Percentiles rank a stretch among this genome's conserved stretches.
Conservation (phyloP, 2,888 invertebrate species). For the Drosophila sordidula region DNA sequence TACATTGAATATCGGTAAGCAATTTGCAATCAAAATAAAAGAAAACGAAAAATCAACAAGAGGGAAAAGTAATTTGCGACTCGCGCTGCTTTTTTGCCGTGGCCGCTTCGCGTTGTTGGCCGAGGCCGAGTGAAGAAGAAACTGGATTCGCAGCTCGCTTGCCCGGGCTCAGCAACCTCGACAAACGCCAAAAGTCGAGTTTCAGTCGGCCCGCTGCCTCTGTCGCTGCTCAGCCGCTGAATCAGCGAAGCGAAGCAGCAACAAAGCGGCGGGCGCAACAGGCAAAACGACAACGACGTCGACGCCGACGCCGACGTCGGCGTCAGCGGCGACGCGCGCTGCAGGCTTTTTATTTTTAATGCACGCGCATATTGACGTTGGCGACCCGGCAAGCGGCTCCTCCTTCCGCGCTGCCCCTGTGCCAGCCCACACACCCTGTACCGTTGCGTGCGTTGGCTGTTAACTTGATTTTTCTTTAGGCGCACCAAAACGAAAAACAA, state of each 20-base stretch:
- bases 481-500: conserved; percentile 68
- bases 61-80: conserved; percentile 23
- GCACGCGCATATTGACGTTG: conserved; percentile 60
- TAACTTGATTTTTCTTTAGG: conserved; percentile 78
- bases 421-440: conserved; percentile 30
- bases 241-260: conserved; percentile 70
- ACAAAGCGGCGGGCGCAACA: conserved; percentile 37
- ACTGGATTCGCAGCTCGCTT: conserved; percentile 74
- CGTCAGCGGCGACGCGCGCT: conserved; percentile 32
- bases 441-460: conserved; percentile 70
- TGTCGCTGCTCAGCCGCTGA: conserved; percentile 49
- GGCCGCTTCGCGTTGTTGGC: conserved; percentile 60
- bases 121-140: conserved; percentile 78
- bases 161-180: conserved; percentile 75
- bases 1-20: conserved; percentile 19
- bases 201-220: conserved; percentile 51
- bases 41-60: not conserved
- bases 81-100: conserved; percentile 46
- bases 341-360: conserved; percentile 69
- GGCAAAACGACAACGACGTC: conserved; percentile 27
- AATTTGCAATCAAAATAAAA: conserved; percentile 21
- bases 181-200: conserved; percentile 75
- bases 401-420: conserved; percentile 15
- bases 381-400: conserved; percentile 54
- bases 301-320: conserved; percentile 8